phyloP scores from a whole-genome alignment of 2,888 invertebrate species.

The Drosophila glabriapex region DNA sequence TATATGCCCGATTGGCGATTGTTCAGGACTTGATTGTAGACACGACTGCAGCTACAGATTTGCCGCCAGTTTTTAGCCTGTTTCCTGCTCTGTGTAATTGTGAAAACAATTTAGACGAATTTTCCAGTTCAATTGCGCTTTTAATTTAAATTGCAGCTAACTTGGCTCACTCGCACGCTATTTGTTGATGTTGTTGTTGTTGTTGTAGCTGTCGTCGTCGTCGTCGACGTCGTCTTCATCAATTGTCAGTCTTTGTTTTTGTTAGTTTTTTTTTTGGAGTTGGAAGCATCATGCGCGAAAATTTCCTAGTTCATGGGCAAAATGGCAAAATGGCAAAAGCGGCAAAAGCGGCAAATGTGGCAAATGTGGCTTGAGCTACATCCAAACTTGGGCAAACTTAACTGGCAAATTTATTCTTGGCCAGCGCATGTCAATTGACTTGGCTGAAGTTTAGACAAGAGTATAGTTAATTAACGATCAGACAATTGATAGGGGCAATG shows the following conservation, averaged over 20 bases:
- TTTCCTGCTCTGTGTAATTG: slow-evolving; percentile 67
- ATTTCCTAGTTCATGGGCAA: slow-evolving; percentile 42
- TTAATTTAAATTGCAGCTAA: slow-evolving; percentile 76
- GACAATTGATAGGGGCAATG: slow-evolving; percentile 46
- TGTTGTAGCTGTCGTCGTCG: slow-evolving; percentile 27
- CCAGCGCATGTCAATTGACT: slow-evolving; percentile 58
- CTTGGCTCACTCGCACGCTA: slow-evolving; percentile 28
- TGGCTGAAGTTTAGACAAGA: slow-evolving; percentile 45
- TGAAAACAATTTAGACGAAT: slow-evolving; percentile 74
- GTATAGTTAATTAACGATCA: slow-evolving; percentile 51
- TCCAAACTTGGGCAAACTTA: slow-evolving; percentile 28
- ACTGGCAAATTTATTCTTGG: slow-evolving; percentile 57
- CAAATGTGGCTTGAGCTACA: not conserved
- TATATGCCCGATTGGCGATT: slow-evolving; percentile 36
- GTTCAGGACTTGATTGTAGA: slow-evolving; percentile 70
- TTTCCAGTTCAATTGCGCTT: slow-evolving; percentile 82
- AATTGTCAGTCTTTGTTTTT: slow-evolving; percentile 68
- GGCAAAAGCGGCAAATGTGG: not conserved
- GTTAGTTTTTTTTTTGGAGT: slow-evolving; percentile 32
- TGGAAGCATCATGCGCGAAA: slow-evolving; percentile 57
- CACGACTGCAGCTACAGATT: slow-evolving; percentile 31
- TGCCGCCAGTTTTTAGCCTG: slow-evolving; percentile 15
- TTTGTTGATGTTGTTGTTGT: slow-evolving; percentile 32
- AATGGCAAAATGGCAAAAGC: not conserved
- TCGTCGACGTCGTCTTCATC: slow-evolving; percentile 49